Percentiles rank a stretch among this genome's conserved stretches.
phyloP scores from a whole-genome alignment of 2,113 vertebrate species.

The Saccopteryx leptura region DNA sequence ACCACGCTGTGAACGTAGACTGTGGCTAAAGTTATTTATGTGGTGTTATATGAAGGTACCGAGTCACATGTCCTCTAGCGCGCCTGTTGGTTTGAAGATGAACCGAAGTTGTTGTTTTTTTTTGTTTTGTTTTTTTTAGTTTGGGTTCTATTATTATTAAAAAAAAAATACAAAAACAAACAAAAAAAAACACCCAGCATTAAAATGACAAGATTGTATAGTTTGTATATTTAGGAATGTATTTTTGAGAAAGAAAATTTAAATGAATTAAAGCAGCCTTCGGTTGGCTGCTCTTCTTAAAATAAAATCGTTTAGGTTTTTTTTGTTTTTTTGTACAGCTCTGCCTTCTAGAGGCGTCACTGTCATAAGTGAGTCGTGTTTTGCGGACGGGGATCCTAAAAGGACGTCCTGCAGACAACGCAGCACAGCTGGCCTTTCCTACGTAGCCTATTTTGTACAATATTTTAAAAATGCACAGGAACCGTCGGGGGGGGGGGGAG shows the following conservation, averaged over 20 bases:
- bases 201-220: slow-evolving; percentile 91
- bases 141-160: slow-evolving; percentile 84
- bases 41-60: slow-evolving; percentile 90
- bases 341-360: slow-evolving; percentile 89
- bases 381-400: slow-evolving; percentile 82
- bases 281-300: slow-evolving; percentile 88
- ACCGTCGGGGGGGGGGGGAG: slow-evolving; percentile 19
- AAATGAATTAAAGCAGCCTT: slow-evolving; percentile 88
- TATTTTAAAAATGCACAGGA: slow-evolving; percentile 80
- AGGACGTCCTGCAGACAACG: slow-evolving; percentile 69
- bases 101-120: background rate
- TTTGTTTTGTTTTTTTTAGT: slow-evolving; percentile 80
- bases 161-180: background rate
- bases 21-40: slow-evolving; percentile 89
- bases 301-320: slow-evolving; percentile 83
- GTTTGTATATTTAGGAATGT: slow-evolving; percentile 94
- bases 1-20: slow-evolving; percentile 82
- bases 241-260: slow-evolving; percentile 91
- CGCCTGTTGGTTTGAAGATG: slow-evolving; percentile 84
- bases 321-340: slow-evolving; percentile 90
- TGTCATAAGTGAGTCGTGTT: slow-evolving; percentile 87
- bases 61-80: slow-evolving; percentile 84
- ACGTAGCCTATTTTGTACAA: slow-evolving; percentile 85
- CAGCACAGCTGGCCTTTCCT: slow-evolving; percentile 82
- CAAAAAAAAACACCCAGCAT: slow-evolving; percentile 88